A percentile compares a stretch with the other conserved stretches of the same genome.
Evolutionary conservation across 35 echinoderm and acorn worm species (phyloP).

Genomic region (Lytechinus pictus): DNA sequence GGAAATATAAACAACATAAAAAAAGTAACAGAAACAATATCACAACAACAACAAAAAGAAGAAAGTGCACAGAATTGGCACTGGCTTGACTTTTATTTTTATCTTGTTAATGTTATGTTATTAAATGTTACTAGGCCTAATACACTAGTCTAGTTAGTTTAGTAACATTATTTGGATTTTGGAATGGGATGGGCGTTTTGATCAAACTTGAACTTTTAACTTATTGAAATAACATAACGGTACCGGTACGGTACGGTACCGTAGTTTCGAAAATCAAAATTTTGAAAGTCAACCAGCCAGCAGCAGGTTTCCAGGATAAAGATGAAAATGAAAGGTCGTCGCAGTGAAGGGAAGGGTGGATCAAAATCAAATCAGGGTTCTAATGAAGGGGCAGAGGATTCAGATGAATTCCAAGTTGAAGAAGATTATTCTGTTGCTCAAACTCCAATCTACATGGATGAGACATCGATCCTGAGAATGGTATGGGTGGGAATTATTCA

Average conservation of each 20-base stretch:
- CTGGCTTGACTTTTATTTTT: background rate
- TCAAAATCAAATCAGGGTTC: conserved; percentile 37
- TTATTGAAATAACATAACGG: background rate
- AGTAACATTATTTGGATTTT: background rate
- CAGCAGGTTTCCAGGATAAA: background rate
- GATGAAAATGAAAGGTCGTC: background rate
- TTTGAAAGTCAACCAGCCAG: background rate
- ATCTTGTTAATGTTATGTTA: background rate
- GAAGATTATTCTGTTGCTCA: conserved; percentile 81
- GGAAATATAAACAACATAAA: background rate
- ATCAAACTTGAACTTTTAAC: background rate
- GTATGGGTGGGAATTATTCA: background rate
- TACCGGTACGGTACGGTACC: too few species aligned
- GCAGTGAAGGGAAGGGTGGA: background rate
- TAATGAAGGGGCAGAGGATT: conserved; percentile 58
- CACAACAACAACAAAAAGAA: background rate
- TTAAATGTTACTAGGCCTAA: background rate
- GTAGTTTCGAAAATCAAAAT: background rate
- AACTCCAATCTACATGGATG: conserved; percentile 70
- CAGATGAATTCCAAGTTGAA: conserved; percentile 95
- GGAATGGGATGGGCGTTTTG: background rate
- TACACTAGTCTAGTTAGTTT: background rate
- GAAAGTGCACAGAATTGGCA: background rate
- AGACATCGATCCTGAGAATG: background rate
- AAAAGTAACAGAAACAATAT: background rate